phyloP scores from a whole-genome alignment of 1,140 invertebrate species.

The Proctacanthus coquilletti region DNA sequence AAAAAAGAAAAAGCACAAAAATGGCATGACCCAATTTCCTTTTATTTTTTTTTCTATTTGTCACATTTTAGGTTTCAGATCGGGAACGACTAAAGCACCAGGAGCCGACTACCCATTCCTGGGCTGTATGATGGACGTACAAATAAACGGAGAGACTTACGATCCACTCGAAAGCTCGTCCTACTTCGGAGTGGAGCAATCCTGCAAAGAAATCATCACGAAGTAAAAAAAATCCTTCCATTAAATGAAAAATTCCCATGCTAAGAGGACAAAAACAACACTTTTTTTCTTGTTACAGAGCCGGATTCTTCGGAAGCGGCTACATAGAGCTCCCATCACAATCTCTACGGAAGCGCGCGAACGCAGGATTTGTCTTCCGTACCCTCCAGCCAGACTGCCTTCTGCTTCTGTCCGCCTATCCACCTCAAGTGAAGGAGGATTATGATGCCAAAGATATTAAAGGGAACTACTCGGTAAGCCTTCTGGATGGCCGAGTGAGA shows the following conservation, averaged over 20 bases:
- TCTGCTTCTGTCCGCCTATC: constrained; percentile 55
- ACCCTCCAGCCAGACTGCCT: constrained; percentile 53
- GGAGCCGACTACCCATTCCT: constrained; percentile 45
- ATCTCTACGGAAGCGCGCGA: constrained; percentile 44
- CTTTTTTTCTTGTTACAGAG: constrained; percentile 27
- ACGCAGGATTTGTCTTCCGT: constrained; percentile 62
- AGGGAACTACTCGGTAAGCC: constrained; percentile 50
- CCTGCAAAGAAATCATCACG: constrained; percentile 42
- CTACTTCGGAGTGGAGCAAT: constrained; percentile 59
- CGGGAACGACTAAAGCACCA: constrained; percentile 24
- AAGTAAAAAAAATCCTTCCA: constrained; percentile 33
- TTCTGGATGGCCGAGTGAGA: constrained; percentile 47
- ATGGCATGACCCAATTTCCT: too few relatives aligned
- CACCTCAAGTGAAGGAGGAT: constrained; percentile 34
- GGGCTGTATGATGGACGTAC: constrained; percentile 67
- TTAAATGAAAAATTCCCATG: not conserved
- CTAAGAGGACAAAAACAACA: not conserved
- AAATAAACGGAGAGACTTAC: constrained; percentile 47
- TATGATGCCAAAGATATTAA: constrained; percentile 27
- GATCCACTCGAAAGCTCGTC: constrained; percentile 41
- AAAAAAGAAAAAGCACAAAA: too few relatives aligned
- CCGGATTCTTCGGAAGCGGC: constrained; percentile 63
- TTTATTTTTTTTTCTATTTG: not conserved
- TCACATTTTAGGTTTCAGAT: constrained; percentile 15
- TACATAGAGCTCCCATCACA: constrained; percentile 57